Percentiles rank a stretch among this genome's conserved stretches.
Evolutionary conservation across 2,113 vertebrate genomes (phyloP).

Genomic region (Nerophis ophidion): DNA sequence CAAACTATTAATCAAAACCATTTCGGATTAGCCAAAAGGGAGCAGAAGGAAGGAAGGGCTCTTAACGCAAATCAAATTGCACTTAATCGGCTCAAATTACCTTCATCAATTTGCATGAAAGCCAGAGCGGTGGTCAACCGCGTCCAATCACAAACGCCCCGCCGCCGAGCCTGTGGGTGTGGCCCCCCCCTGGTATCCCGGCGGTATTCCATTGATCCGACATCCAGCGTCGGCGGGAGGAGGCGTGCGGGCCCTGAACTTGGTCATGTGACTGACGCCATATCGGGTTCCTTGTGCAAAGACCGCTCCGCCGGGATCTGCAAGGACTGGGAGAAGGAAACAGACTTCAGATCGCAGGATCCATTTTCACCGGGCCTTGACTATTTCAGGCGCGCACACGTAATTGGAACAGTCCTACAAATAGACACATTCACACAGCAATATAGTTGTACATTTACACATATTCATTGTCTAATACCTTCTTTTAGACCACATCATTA

Average conservation of each 20-base stretch:
- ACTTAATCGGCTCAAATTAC: constrained; percentile 49
- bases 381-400: constrained; percentile 72
- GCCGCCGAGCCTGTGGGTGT: constrained; percentile 46
- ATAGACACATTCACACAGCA: not conserved
- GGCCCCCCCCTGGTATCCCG: constrained; percentile 40
- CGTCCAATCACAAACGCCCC: constrained; percentile 50
- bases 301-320: constrained; percentile 77
- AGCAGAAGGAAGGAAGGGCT: constrained; percentile 25
- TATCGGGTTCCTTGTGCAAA: constrained; percentile 56
- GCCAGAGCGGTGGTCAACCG: constrained; percentile 42
- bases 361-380: constrained; percentile 81
- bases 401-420: constrained; percentile 12
- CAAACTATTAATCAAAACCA: constrained; percentile 44
- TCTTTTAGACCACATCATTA: not conserved
- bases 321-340: constrained; percentile 48
- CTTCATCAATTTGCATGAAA: constrained; percentile 52
- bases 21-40: constrained; percentile 30
- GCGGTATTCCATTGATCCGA: constrained; percentile 53
- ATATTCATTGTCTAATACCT: no score
- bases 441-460: not conserved
- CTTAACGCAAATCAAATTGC: constrained; percentile 48
- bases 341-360: constrained; percentile 80
- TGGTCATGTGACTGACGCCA: constrained; percentile 62
- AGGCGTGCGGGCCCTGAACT: constrained; percentile 48
- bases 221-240: constrained; percentile 28